phyloP scores from a whole-genome alignment of 2,888 invertebrate genomes.

The Molorchus minor region DNA sequence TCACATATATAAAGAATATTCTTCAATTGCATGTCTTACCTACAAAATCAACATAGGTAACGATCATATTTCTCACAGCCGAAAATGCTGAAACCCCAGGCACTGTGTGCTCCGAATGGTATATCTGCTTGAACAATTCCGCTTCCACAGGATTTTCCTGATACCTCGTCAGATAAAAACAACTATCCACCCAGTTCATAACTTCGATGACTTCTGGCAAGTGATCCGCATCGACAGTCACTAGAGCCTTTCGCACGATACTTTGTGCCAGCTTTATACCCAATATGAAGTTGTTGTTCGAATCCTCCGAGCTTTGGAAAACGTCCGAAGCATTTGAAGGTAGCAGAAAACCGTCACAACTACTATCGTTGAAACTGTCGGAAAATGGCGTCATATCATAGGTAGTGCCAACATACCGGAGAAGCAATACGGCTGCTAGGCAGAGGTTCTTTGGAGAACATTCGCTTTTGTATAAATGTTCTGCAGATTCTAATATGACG shows the following conservation, averaged over 20 bases:
- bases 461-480: conserved; percentile 40
- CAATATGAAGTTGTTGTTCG: conserved; percentile 23
- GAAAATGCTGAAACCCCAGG: conserved; percentile 37
- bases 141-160: conserved; percentile 26
- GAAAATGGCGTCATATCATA: conserved; percentile 4
- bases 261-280: conserved; percentile 42
- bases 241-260: conserved; percentile 45
- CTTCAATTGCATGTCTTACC: too few relatives aligned
- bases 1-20: too few relatives aligned
- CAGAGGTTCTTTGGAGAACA: conserved; percentile 41
- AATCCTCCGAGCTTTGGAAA: background rate
- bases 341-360: conserved; percentile 12
- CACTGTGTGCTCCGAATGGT: conserved; percentile 25
- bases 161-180: conserved; percentile 38
- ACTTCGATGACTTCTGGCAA: conserved; percentile 41
- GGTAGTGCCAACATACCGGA: conserved; percentile 43
- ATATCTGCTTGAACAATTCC: conserved; percentile 31
- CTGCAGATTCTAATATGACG: conserved; percentile 40
- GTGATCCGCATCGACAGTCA: conserved; percentile 38
- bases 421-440: conserved; percentile 43
- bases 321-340: background rate
- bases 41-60: conserved; percentile 31
- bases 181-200: conserved; percentile 42
- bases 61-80: conserved; percentile 37
- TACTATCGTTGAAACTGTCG: conserved; percentile 20